A percentile compares a stretch with the other conserved stretches of the same genome.
These are phyloP conservation scores for Sycophila sp. DNA, from an alignment of 1,140 invertebrate genomes.

Conservation along the genomic window DNA sequence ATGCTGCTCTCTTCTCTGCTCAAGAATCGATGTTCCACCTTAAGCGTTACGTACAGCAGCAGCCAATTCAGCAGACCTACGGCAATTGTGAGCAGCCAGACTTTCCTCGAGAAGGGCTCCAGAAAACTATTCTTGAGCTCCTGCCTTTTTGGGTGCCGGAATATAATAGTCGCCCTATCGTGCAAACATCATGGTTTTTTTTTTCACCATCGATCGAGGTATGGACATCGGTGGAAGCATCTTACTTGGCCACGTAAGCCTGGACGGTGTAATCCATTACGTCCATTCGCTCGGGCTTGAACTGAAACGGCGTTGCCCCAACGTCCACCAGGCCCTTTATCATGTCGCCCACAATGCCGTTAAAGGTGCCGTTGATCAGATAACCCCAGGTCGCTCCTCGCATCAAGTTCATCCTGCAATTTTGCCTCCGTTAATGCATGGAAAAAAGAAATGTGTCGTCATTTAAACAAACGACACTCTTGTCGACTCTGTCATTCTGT, in stretches of 20 bases:
- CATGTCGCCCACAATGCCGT: slow-evolving; percentile 73
- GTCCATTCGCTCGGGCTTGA: slow-evolving; percentile 68
- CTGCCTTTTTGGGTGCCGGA: slow-evolving; percentile 72
- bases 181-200: background rate
- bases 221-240: slow-evolving; percentile 17
- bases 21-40: slow-evolving; percentile 31
- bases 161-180: slow-evolving; percentile 70
- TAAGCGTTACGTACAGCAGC: slow-evolving; percentile 41
- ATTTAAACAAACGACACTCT: too few relatives aligned
- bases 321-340: slow-evolving; percentile 71
- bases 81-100: slow-evolving; percentile 46
- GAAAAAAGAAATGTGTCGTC: background rate
- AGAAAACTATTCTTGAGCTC: slow-evolving; percentile 67
- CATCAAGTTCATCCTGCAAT: slow-evolving; percentile 66
- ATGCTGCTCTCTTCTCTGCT: slow-evolving; percentile 19
- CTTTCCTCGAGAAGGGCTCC: slow-evolving; percentile 46
- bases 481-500: too few relatives aligned
- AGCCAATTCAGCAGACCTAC: slow-evolving; percentile 46
- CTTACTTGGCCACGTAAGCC: slow-evolving; percentile 70
- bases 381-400: slow-evolving; percentile 74
- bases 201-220: background rate
- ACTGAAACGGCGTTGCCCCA: slow-evolving; percentile 70
- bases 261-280: slow-evolving; percentile 71
- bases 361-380: slow-evolving; percentile 71
- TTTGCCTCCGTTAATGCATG: background rate